Base-by-base conservation (phyloP, 2,113 vertebrate genomes). In the Butorides virescens region DNA sequence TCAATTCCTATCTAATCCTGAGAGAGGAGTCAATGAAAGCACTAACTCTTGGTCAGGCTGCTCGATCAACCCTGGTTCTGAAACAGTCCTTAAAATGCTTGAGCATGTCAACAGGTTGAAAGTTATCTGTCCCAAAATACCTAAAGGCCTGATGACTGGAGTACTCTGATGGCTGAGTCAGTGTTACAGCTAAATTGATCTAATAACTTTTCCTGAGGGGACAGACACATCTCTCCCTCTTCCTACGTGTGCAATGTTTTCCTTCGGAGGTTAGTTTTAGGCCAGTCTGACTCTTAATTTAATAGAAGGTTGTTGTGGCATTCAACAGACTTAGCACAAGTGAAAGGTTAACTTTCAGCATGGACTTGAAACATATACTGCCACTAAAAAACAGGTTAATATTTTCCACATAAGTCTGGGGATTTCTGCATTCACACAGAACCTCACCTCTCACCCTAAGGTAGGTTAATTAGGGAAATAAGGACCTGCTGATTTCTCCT, bases 191-290 rank as follows among this genome's bases (percentile, higher is more conserved):
- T 56, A n/a, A 76, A 39, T 30, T 59, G 15, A 49, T 26, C 16
- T 37, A 80, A 9, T 32, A 32, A 2, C 25, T 67, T 52, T 30
- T 25, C 37, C 36, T 10, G 32, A n/a, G 7, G 7, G 11, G 10
- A n/a, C 44, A 83, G n/a, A 23, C 10, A 52, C 18, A n/a, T 22
- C 34, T 56, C 25, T 59, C n/a, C 7, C 18, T n/a, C 14, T 36
- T 49, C 34, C 29, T 68, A 21, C 0, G 0, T 4, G 12, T 4
- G 1, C 49, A 20, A 14, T 8, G 5, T 55, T 73, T 68, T 65
- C 50, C 32, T 74, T 20, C 21, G 2, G 6, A 47, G 17, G 56
- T 44, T 30, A 58, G 15, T 34, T 80, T 65, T 36, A 75, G 37
- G 26, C n/a, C 44, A 68, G 36, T 62, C 22, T 37, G 67, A 27